Percentiles rank a stretch among this genome's conserved stretches.
Conservation (phyloP, 1,140 invertebrate genomes). For the Parapsyche elsis region DNA sequence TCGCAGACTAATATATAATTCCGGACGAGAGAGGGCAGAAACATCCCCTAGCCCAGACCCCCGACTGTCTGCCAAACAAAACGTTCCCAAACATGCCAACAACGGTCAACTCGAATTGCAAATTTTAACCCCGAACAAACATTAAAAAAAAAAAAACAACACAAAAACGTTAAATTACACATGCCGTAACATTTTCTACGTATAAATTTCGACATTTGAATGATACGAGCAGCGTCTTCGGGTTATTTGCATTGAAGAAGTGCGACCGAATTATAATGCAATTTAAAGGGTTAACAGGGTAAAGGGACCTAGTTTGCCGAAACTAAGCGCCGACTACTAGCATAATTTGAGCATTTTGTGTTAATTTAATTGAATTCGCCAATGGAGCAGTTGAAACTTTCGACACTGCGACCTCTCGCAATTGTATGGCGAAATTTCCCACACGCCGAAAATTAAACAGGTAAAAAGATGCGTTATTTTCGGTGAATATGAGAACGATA, state of each 20-base stretch:
- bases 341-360: slow-evolving; percentile 19
- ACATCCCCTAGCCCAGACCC: neutral
- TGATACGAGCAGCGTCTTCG: neutral
- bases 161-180: neutral
- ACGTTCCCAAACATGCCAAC: slow-evolving; percentile 20
- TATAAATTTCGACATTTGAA: neutral
- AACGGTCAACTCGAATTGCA: neutral
- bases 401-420: neutral
- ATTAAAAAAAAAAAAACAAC: neutral
- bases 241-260: slow-evolving; percentile 25
- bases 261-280: slow-evolving; percentile 39
- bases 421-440: too few relatives aligned
- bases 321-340: neutral
- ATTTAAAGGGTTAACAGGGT: slow-evolving; percentile 30
- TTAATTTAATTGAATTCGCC: slow-evolving; percentile 14
- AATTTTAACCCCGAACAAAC: too few relatives aligned
- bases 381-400: slow-evolving; percentile 24
- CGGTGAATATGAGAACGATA: too few relatives aligned
- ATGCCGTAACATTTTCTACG: neutral
- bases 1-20: slow-evolving; percentile 55
- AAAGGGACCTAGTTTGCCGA: slow-evolving; percentile 1
- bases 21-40: neutral
- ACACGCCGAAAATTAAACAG: too few relatives aligned
- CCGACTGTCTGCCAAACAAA: slow-evolving; percentile 30
- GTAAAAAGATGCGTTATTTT: too few relatives aligned